Percentiles rank a stretch among this genome's conserved stretches.
phyloP scores from a whole-genome alignment of 2,113 vertebrate species.

The Ginglymostoma cirratum region DNA sequence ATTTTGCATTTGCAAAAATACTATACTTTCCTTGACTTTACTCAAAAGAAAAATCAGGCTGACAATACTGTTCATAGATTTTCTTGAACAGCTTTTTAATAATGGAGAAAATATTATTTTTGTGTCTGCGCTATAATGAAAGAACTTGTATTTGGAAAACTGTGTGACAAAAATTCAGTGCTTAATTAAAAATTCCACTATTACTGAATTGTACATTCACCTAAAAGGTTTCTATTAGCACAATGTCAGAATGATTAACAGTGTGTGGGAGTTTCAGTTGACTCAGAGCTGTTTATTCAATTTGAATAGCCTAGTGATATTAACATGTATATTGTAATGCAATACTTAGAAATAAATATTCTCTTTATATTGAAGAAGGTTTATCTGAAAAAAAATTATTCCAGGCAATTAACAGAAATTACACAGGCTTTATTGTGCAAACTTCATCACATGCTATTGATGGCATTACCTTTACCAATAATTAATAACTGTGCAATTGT shows the following conservation, averaged over 20 bases:
- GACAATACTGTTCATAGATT: neutral
- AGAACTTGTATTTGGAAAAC: constrained; percentile 27
- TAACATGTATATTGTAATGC: constrained; percentile 22
- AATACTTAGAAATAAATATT: constrained; percentile 27
- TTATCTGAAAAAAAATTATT: constrained; percentile 7
- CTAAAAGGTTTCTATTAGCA: constrained; percentile 29
- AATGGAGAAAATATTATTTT: constrained; percentile 19
- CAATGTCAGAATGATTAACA: constrained; percentile 34
- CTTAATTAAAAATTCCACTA: constrained; percentile 34
- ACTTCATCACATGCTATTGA: constrained; percentile 3
- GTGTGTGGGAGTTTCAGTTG: constrained; percentile 14
- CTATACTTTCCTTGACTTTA: neutral
- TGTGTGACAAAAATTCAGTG: constrained; percentile 15
- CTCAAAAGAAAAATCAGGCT: constrained; percentile 12
- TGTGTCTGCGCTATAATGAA: neutral
- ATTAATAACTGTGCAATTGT: constrained; percentile 45
- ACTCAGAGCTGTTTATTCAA: constrained; percentile 34
- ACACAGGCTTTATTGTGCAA: constrained; percentile 14
- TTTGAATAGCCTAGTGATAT: constrained; percentile 35
- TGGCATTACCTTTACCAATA: constrained; percentile 41
- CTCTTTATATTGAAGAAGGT: constrained; percentile 21
- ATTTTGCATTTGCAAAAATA: neutral
- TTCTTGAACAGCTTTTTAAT: constrained; percentile 11
- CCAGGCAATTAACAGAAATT: constrained; percentile 36
- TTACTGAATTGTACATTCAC: neutral